Base-by-base conservation (phyloP, 2,797 vertebrate species). In the Brachyrhaphis roseni region DNA sequence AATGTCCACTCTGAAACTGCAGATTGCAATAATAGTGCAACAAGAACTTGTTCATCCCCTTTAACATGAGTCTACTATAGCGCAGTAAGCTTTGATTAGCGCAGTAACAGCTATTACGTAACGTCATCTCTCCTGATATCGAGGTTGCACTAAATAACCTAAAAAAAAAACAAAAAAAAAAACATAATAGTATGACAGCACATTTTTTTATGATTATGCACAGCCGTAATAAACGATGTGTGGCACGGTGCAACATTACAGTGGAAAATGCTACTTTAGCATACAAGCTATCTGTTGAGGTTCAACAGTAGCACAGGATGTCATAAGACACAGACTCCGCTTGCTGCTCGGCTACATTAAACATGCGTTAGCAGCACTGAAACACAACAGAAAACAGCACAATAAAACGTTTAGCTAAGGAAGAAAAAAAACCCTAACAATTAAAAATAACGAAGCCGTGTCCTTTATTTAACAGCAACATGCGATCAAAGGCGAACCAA, bases 381-480 rank as follows among this genome's bases (percentile, higher is more conserved):
- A 20, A 1, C 8, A 31, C 49, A 45, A 8, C 47, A 23, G 18
- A 51, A 41, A 1, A 2, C 23, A 5, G 57, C 26, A 31, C 26
- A 46, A 16, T 5, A 64, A 59, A 26, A 36, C 28, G 51, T 8
- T 3, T 11, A 28, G 49, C 59, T 31, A 41, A 78, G 6, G 16
- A 59, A 31, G 5, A 31, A 3, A 6, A 43, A 10, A 41, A 8
- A 20, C 45, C 76, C 10, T 16, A 26, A 47, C 41, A 5, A 2
- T 3, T 36, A 18, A 72, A 53, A 55, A 57, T 13, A 71, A 39
- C 23, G 73, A 85, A 15, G 12, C 13, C 45, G 41, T 72, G 76
- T 77, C 66, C 66, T 66, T 4, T 84, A 80, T 82, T 86, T 90
- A 86, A 86, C 87, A 92, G 88, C 90, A 86, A 86, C 86, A 86